Conservation (phyloP, 2,797 vertebrate species). For the Dermochelys coriacea region DNA sequence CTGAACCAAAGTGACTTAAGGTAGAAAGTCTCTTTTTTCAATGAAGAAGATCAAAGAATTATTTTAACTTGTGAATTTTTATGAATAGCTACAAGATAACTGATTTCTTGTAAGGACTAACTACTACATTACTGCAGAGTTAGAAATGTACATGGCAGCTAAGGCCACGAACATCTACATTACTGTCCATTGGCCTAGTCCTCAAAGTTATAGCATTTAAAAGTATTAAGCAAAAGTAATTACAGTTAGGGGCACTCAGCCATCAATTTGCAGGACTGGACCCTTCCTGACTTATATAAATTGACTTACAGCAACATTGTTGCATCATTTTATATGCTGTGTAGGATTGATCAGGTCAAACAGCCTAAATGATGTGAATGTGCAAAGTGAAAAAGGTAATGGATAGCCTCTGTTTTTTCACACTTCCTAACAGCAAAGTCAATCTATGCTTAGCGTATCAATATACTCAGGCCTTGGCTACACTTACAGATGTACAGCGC, state of each 20-base stretch:
- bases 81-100: neutral
- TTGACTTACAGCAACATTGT: neutral
- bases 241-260: neutral
- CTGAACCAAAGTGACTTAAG: neutral
- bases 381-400: neutral
- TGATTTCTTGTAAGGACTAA: neutral
- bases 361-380: neutral
- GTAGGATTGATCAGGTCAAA: neutral
- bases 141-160: neutral
- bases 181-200: neutral
- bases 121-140: neutral
- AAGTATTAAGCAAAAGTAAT: too few relatives aligned
- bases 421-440: neutral
- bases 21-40: neutral
- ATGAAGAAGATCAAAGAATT: neutral
- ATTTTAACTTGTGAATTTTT: neutral
- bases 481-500: too few relatives aligned
- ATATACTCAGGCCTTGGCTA: neutral
- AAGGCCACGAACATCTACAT: neutral
- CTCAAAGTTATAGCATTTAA: too few relatives aligned
- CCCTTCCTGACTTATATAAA: neutral
- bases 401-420: neutral
- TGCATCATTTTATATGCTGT: neutral
- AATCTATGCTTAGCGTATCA: neutral
- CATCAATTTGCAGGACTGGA: neutral